Percentiles rank a stretch among this genome's conserved stretches.
Conservation (phyloP, 2,888 invertebrate species). For the Bombylius major region DNA sequence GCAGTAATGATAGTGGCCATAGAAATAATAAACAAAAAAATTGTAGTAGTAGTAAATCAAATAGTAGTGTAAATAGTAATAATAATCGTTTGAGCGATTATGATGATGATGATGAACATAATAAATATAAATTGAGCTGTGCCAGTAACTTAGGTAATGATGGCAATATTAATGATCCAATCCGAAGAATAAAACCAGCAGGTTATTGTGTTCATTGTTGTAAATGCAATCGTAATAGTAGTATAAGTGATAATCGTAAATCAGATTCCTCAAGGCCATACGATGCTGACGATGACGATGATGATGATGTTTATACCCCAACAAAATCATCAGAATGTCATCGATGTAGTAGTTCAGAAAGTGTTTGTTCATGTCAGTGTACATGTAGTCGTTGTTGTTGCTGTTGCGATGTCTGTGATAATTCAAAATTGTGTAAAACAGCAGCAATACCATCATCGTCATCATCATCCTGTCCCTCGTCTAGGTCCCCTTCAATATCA, state of each 20-base stretch:
- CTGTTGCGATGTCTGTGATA: slow-evolving; percentile 14
- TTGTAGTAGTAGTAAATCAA: background rate
- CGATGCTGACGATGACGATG: background rate
- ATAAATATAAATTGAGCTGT: too few relatives aligned
- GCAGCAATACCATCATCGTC: slow-evolving; percentile 6
- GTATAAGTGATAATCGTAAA: background rate
- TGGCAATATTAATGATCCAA: too few relatives aligned
- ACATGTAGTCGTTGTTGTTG: slow-evolving; percentile 26
- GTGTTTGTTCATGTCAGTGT: slow-evolving; percentile 31
- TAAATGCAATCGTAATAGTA: background rate
- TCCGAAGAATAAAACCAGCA: background rate
- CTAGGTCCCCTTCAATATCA: slow-evolving; percentile 6
- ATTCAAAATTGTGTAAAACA: slow-evolving; percentile 8
- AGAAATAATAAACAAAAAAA: background rate
- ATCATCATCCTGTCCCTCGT: slow-evolving; percentile 7
- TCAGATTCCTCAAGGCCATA: background rate
- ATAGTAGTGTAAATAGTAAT: background rate
- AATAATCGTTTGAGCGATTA: slow-evolving; percentile 4
- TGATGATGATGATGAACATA: background rate
- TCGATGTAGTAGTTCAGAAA: slow-evolving; percentile 24
- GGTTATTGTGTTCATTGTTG: background rate
- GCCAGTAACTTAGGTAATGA: too few relatives aligned
- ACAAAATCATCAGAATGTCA: too few relatives aligned
- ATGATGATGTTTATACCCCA: background rate
- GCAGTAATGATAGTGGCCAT: slow-evolving; percentile 13